These are phyloP conservation scores for Neodon shergylaensis DNA, from an alignment of 2,113 vertebrate species.

Conservation along the genomic window DNA sequence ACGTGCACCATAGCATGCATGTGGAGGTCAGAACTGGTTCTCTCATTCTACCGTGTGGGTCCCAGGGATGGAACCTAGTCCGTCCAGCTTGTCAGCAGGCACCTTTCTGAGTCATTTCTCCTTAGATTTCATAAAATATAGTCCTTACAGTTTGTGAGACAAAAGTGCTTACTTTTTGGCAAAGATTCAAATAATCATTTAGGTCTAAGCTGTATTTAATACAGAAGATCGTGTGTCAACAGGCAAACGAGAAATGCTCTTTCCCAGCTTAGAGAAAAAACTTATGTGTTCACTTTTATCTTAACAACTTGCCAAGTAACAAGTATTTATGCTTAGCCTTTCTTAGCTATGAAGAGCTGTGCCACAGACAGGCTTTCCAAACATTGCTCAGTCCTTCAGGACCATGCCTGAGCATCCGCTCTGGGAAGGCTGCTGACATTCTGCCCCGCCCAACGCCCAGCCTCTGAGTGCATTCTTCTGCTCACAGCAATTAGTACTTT, in stretches of 20 bases:
- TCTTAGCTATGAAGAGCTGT: not conserved
- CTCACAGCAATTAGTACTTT: not conserved
- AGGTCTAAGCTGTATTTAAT: not conserved
- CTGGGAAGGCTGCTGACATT: no score
- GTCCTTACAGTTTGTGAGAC: not conserved
- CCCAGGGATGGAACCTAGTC: no score
- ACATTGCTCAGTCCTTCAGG: no score
- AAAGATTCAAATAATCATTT: slow-evolving; percentile 12
- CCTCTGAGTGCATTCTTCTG: not conserved
- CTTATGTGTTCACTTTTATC: not conserved
- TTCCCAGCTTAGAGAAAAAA: slow-evolving; percentile 43
- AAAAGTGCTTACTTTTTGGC: not conserved
- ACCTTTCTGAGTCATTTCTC: not conserved
- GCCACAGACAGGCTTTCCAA: not conserved
- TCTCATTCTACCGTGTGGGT: not conserved
- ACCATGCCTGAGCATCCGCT: not conserved
- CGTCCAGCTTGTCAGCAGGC: not conserved
- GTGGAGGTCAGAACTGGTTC: not conserved
- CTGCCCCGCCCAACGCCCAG: rapidly evolving
- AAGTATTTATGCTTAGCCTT: not conserved
- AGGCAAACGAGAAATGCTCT: not conserved
- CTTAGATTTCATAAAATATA: not conserved
- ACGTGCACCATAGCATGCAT: not conserved
- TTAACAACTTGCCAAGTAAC: not conserved
- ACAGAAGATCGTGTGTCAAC: not conserved